Evolutionary conservation across 2,797 vertebrate species (phyloP).

Genomic region (Aselliscus stoliczkanus): DNA sequence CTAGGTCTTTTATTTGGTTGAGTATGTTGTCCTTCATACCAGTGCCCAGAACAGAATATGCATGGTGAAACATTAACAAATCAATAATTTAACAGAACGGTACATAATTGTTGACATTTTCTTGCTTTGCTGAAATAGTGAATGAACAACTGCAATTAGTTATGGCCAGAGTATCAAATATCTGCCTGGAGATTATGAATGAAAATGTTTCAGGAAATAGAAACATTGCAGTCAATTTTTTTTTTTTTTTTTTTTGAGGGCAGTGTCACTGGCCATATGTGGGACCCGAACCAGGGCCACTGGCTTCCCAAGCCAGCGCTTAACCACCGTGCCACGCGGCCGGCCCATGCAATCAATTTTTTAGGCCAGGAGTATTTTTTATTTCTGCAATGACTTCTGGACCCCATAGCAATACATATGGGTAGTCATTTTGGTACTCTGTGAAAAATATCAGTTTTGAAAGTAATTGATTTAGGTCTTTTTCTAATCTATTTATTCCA

Average conservation of each 20-base stretch:
- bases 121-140: conserved; percentile 2
- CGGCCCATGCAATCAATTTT: background rate
- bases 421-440: background rate
- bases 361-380: conserved; percentile 24
- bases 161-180: conserved; percentile 21
- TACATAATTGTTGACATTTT: background rate
- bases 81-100: conserved; percentile 5
- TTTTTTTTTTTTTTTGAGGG: background rate
- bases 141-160: background rate
- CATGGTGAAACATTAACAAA: conserved; percentile 32
- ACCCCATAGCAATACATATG: conserved; percentile 8
- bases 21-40: background rate
- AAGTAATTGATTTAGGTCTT: conserved; percentile 13
- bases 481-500: conserved; percentile 10
- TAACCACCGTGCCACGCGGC: no score
- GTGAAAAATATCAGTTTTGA: conserved; percentile 21
- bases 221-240: background rate
- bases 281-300: no score
- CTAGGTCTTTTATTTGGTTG: conserved; percentile 8
- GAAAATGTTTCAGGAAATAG: background rate
- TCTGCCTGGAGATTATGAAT: background rate
- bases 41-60: background rate
- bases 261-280: no score
- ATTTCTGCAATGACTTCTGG: conserved; percentile 17
- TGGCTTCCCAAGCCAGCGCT: no score